Conservation (phyloP, 2,113 vertebrate genomes). For the Paradisaea rubra region DNA sequence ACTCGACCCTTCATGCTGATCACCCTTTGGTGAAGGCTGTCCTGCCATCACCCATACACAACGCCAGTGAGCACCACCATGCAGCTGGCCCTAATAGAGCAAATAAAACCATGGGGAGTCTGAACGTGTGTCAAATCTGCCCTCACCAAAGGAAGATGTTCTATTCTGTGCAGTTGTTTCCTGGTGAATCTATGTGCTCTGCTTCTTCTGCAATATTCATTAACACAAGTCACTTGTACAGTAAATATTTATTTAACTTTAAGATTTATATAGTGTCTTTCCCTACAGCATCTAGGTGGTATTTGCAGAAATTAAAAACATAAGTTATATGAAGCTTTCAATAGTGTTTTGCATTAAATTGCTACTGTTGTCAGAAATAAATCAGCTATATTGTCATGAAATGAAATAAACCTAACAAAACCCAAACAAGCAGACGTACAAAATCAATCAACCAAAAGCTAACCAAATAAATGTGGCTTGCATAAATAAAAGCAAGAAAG, state of each 20-base stretch:
- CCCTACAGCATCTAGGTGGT: conserved; percentile 51
- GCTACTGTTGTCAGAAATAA: conserved; percentile 62
- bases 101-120: not conserved
- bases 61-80: not conserved
- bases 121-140: not conserved
- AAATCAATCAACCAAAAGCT: conserved; percentile 63
- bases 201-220: conserved; percentile 49
- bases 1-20: not conserved
- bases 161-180: not conserved
- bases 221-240: conserved; percentile 36
- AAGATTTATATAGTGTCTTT: conserved; percentile 59
- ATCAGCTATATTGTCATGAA: conserved; percentile 62
- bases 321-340: conserved; percentile 66
- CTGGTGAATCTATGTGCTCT: not conserved
- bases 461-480: conserved; percentile 56
- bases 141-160: not conserved
- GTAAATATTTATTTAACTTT: conserved; percentile 62
- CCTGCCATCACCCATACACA: not conserved
- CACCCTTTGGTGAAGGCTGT: not conserved
- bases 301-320: conserved; percentile 66
- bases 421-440: conserved; percentile 62
- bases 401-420: conserved; percentile 66
- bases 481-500: conserved; percentile 56
- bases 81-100: not conserved
- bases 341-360: conserved; percentile 60